Evolutionary conservation across 2,113 vertebrate species (phyloP).

Genomic region (Jaculus jaculus): DNA sequence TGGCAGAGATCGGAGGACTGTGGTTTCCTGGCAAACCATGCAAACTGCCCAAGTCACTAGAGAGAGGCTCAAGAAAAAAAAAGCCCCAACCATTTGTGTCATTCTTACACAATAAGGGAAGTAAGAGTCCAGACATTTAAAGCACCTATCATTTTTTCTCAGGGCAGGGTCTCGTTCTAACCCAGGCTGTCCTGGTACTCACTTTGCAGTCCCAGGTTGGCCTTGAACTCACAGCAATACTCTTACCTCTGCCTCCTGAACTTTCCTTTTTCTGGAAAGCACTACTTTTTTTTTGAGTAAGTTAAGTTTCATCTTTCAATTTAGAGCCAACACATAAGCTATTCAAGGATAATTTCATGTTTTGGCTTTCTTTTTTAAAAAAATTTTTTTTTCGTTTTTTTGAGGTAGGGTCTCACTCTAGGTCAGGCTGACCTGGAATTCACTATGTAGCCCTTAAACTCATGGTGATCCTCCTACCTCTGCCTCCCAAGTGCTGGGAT

Average conservation of each 20-base stretch:
- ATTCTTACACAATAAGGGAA: constrained; percentile 62
- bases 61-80: constrained; percentile 74
- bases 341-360: constrained; percentile 30
- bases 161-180: no score
- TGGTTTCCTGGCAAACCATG: constrained; percentile 72
- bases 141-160: neutral
- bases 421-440: no score
- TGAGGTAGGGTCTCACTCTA: no score
- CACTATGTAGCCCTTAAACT: no score
- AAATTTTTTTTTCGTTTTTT: no score
- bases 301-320: constrained; percentile 34
- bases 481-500: no score
- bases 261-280: neutral
- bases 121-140: constrained; percentile 45
- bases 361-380: neutral
- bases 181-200: no score
- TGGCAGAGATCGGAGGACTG: constrained; percentile 57
- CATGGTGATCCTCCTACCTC: no score
- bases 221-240: no score
- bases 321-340: constrained; percentile 31
- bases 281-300: neutral
- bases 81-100: constrained; percentile 65
- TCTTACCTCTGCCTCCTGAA: no score
- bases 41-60: constrained; percentile 75
- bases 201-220: no score